These are phyloP conservation scores for Lasiommata megera DNA, from an alignment of 2,888 invertebrate genomes.

Conservation along the genomic window DNA sequence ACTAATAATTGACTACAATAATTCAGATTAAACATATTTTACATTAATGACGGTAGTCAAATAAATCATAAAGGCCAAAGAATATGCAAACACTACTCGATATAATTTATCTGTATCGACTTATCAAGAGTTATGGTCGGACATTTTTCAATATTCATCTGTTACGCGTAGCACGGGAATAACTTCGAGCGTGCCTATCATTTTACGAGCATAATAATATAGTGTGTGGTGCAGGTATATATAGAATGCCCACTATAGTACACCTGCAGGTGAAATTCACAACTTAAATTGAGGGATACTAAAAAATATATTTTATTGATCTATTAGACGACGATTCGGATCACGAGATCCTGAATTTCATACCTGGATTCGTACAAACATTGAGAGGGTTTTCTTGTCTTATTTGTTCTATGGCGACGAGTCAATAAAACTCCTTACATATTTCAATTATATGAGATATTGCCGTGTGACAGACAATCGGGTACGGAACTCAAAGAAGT, in stretches of 20 bases:
- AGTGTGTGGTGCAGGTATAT: conserved; percentile 10
- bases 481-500: too few relatives aligned
- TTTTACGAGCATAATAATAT: conserved; percentile 24
- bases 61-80: conserved; percentile 16
- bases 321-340: too few relatives aligned
- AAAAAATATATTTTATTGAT: too few relatives aligned
- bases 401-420: too few relatives aligned
- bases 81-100: conserved; percentile 1
- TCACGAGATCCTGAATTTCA: too few relatives aligned
- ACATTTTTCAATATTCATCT: conserved; percentile 10
- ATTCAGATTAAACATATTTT: conserved; percentile 2
- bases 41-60: conserved; percentile 10
- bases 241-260: conserved; percentile 1
- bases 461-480: too few relatives aligned
- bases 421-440: too few relatives aligned
- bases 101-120: conserved; percentile 10
- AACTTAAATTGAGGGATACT: too few relatives aligned
- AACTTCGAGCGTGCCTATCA: conserved; percentile 15
- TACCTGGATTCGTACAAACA: too few relatives aligned
- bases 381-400: too few relatives aligned
- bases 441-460: too few relatives aligned
- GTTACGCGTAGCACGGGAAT: conserved; percentile 8
- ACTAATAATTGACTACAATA: background rate
- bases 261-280: background rate
- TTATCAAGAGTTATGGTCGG: conserved; percentile 15